Conservation (phyloP, 2,888 invertebrate species). For the Phrixothrix hirtus region DNA sequence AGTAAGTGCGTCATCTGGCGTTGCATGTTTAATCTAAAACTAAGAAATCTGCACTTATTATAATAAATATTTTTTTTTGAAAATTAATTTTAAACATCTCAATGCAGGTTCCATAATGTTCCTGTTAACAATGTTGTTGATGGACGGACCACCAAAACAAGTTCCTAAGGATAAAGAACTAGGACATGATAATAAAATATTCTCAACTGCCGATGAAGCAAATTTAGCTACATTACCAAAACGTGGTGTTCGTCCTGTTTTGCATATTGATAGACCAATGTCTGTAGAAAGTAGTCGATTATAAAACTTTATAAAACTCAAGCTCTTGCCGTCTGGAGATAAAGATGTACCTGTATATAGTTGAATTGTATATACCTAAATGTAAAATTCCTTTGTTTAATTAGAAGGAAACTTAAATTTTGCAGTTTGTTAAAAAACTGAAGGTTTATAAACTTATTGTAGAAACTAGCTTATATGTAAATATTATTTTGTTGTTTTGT, state of each 20-base stretch:
- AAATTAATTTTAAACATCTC: no score
- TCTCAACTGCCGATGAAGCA: conserved; percentile 50
- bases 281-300: conserved; percentile 35
- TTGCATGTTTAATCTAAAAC: conserved; percentile 43
- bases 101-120: conserved; percentile 82
- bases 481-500: no score
- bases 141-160: conserved; percentile 65
- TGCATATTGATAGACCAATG: conserved; percentile 16
- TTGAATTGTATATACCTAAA: no score
- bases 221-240: conserved; percentile 43
- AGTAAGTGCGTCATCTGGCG: no score
- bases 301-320: conserved; percentile 15
- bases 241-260: conserved; percentile 21
- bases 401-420: conserved; percentile 1
- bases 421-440: neutral
- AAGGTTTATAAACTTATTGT: no score
- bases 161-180: conserved; percentile 33
- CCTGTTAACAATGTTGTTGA: conserved; percentile 78
- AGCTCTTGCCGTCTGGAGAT: no score
- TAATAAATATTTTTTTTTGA: conserved; percentile 33
- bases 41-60: neutral
- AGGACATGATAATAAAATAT: conserved; percentile 52
- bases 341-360: no score
- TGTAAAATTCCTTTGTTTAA: conserved; percentile 5
- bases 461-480: no score